Conservation (phyloP, 2,888 invertebrate genomes). For the Chelonus formosanus region DNA sequence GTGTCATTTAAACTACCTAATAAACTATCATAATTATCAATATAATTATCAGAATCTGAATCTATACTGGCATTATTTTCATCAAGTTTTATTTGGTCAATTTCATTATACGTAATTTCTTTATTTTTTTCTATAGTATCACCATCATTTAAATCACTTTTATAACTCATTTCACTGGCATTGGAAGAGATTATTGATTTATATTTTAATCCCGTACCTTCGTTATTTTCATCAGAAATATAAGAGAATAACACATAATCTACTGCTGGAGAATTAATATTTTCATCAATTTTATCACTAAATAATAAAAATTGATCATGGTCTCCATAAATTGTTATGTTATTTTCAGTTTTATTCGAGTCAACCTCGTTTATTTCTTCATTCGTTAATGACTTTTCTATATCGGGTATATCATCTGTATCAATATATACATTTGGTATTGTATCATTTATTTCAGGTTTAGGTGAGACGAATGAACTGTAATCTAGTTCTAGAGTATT, state of each 20-base stretch:
- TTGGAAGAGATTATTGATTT: no score
- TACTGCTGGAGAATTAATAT: slow-evolving; percentile 40
- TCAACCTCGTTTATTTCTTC: slow-evolving; percentile 1
- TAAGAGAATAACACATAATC: slow-evolving; percentile 50
- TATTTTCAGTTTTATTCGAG: neutral
- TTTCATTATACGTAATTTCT: slow-evolving; percentile 1
- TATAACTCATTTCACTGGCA: slow-evolving; percentile 26
- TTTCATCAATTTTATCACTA: slow-evolving; percentile 40
- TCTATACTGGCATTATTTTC: slow-evolving; percentile 9
- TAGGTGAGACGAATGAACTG: no score
- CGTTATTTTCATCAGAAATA: slow-evolving; percentile 36
- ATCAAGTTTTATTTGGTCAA: slow-evolving; percentile 1
- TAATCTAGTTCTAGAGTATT: no score
- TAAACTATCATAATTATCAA: slow-evolving; percentile 49
- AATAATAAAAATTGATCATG: slow-evolving; percentile 5
- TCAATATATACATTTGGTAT: no score
- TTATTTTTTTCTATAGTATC: neutral
- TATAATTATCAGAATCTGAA: slow-evolving; percentile 47
- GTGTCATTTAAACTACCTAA: slow-evolving; percentile 60
- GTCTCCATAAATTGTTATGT: slow-evolving; percentile 1
- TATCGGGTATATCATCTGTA: no score
- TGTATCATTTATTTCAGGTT: no score
- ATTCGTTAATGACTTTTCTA: neutral
- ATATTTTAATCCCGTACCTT: no score
- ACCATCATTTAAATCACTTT: slow-evolving; percentile 4